phyloP scores from a whole-genome alignment of 2,797 vertebrate genomes.

The Liparis tanakae region DNA sequence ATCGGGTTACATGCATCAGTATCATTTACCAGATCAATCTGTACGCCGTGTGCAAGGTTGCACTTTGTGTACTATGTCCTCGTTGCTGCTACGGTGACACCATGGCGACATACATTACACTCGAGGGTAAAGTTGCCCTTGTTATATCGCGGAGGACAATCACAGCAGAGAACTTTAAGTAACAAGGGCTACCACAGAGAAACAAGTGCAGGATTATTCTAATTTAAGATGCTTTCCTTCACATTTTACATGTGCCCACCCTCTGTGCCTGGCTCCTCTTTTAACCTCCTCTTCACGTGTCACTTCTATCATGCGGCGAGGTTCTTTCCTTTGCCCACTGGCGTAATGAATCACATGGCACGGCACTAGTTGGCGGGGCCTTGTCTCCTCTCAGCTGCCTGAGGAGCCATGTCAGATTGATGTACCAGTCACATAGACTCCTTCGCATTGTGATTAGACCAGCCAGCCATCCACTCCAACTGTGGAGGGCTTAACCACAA shows the following conservation, averaged over 20 bases:
- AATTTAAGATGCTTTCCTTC: constrained; percentile 39
- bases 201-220: constrained; percentile 41
- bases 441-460: constrained; percentile 74
- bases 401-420: constrained; percentile 82
- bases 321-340: constrained; percentile 68
- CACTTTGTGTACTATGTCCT: constrained; percentile 24
- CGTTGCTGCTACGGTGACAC: constrained; percentile 43
- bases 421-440: constrained; percentile 81
- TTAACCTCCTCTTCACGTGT: constrained; percentile 69
- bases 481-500: constrained; percentile 57
- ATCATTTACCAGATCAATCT: constrained; percentile 31
- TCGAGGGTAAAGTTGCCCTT: constrained; percentile 43
- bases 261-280: constrained; percentile 24
- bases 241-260: constrained; percentile 32
- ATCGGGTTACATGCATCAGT: constrained; percentile 13
- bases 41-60: constrained; percentile 16
- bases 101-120: constrained; percentile 24
- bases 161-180: constrained; percentile 50
- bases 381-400: constrained; percentile 76
- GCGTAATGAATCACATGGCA: constrained; percentile 77
- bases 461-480: constrained; percentile 73
- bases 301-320: constrained; percentile 64
- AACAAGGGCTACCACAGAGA: constrained; percentile 43
- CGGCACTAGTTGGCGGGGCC: constrained; percentile 66
- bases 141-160: constrained; percentile 53